Percentiles rank a stretch among this genome's conserved stretches.
These are phyloP conservation scores for Priapulus caudatus DNA, from an alignment of 2,888 invertebrate genomes.

Conservation along the genomic window DNA sequence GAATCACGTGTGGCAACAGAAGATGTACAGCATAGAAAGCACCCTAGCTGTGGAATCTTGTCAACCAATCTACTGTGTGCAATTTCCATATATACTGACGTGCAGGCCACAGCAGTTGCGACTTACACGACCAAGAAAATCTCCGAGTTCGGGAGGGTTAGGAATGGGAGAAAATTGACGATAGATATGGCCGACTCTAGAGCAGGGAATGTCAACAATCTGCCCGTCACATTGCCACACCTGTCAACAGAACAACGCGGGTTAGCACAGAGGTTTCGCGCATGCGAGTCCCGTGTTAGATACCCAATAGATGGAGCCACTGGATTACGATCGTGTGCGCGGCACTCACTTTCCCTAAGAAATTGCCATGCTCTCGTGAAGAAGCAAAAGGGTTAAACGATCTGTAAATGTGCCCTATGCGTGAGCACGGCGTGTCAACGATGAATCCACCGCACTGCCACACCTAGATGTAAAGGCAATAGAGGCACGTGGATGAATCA, in stretches of 20 bases:
- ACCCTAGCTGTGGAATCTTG: too few species aligned
- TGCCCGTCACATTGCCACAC: conserved; percentile 44
- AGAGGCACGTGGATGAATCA: too few species aligned
- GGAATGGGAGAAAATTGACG: conserved; percentile 40
- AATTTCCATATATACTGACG: too few species aligned
- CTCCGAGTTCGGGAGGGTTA: conserved; percentile 36
- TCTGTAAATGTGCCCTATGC: conserved; percentile 66
- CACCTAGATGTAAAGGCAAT: conserved; percentile 45
- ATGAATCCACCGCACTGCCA: conserved; percentile 91
- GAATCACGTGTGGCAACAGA: too few species aligned
- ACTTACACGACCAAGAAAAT: conserved; percentile 32
- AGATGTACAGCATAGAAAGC: too few species aligned
- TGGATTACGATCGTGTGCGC: too few species aligned
- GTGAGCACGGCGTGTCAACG: conserved; percentile 80
- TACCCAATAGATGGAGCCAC: too few species aligned
- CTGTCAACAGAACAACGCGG: background rate
- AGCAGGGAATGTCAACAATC: conserved; percentile 46
- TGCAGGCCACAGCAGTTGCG: too few species aligned
- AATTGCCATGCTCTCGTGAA: background rate
- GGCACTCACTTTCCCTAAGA: background rate
- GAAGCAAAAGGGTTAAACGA: conserved; percentile 27
- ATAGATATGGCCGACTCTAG: conserved; percentile 45
- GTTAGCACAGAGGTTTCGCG: too few species aligned
- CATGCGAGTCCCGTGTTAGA: too few species aligned
- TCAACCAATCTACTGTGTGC: too few species aligned